phyloP scores from a whole-genome alignment of 2,888 invertebrate species.

The Mayetiola destructor region DNA sequence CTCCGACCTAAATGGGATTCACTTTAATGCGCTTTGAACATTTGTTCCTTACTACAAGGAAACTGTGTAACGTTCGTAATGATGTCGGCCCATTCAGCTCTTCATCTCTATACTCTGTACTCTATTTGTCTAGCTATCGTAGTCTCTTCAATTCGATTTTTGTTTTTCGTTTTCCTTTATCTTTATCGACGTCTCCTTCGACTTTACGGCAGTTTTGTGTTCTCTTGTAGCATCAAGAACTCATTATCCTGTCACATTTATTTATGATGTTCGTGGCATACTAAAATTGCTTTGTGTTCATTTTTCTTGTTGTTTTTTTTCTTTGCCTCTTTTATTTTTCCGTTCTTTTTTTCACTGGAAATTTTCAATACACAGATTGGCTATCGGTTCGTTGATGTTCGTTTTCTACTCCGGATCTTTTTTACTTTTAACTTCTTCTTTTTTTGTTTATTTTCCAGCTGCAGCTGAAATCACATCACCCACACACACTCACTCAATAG shows the following conservation, averaged over 20 bases:
- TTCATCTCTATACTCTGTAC: background rate
- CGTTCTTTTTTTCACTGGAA: too few relatives aligned
- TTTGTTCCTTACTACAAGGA: too few relatives aligned
- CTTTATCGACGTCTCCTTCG: too few relatives aligned
- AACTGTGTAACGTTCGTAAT: background rate
- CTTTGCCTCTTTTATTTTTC: background rate
- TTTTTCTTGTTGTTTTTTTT: background rate
- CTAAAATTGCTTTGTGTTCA: background rate
- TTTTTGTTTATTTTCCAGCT: background rate
- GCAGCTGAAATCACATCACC: background rate
- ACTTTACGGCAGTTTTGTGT: background rate
- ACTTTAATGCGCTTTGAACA: background rate
- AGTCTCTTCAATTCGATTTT: background rate
- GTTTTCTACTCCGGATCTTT: background rate
- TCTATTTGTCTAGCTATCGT: too few relatives aligned
- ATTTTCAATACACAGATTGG: background rate
- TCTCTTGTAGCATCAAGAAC: background rate
- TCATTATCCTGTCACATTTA: slow-evolving; percentile 7
- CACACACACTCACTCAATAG: background rate
- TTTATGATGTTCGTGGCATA: background rate
- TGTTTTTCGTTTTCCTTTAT: background rate
- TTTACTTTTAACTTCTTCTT: background rate
- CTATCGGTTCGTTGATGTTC: background rate
- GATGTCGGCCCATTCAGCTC: background rate
- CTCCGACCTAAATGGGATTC: too few relatives aligned